phyloP scores from a whole-genome alignment of 2,888 invertebrate species.

The Subacronicta megacephala region DNA sequence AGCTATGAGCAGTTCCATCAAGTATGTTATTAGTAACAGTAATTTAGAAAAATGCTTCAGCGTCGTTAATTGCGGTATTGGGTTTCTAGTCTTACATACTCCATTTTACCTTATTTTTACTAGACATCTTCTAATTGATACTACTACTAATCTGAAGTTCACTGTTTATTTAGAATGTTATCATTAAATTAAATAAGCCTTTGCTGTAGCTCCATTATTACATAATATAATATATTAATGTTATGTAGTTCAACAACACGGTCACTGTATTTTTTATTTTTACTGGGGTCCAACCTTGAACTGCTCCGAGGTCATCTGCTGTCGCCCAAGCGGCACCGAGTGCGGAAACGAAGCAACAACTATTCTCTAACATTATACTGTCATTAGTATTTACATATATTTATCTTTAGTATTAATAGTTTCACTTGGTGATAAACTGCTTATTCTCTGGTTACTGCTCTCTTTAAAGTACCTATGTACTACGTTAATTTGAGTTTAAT shows the following conservation, averaged over 20 bases:
- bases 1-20: constrained; percentile 21
- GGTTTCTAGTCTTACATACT: constrained; percentile 7
- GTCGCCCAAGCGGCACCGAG: constrained; percentile 36
- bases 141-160: background rate
- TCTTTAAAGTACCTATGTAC: no score
- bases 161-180: background rate
- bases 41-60: constrained; percentile 20
- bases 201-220: no score
- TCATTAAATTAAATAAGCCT: background rate
- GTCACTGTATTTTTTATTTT: constrained; percentile 39
- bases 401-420: constrained; percentile 33
- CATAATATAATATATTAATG: background rate
- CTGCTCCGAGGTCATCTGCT: constrained; percentile 43
- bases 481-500: background rate
- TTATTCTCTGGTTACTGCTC: background rate
- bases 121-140: constrained; percentile 8
- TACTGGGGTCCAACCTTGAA: constrained; percentile 50
- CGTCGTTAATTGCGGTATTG: constrained; percentile 19
- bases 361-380: constrained; percentile 30
- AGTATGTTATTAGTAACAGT: constrained; percentile 32
- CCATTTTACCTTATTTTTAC: constrained; percentile 9
- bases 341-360: constrained; percentile 48
- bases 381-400: constrained; percentile 37
- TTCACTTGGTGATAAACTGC: constrained; percentile 16
- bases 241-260: constrained; percentile 23